phyloP scores from a whole-genome alignment of 2,797 vertebrate genomes.

The Coregonus suidteri region DNA sequence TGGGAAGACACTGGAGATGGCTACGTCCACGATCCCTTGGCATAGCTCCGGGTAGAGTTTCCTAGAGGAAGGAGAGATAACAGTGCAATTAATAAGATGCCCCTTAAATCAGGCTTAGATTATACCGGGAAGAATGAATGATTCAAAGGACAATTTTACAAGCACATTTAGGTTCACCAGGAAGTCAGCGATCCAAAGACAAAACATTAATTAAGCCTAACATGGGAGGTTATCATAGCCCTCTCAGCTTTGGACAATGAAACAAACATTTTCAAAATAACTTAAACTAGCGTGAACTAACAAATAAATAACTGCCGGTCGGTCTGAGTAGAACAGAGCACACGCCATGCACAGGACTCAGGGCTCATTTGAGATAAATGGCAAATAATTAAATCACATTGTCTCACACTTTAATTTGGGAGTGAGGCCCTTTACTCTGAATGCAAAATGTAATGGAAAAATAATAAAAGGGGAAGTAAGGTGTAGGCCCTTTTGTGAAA shows the following conservation, averaged over 20 bases:
- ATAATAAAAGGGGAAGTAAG: neutral
- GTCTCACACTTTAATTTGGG: neutral
- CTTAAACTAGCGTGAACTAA: conserved; percentile 10
- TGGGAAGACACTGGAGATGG: conserved; percentile 91
- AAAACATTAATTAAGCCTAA: neutral
- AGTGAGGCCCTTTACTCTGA: neutral
- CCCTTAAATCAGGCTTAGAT: neutral
- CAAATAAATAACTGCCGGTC: neutral
- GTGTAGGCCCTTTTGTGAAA: neutral
- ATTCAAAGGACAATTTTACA: neutral
- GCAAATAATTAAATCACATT: neutral
- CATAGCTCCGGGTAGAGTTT: conserved; percentile 96
- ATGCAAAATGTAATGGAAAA: neutral
- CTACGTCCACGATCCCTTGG: conserved; percentile 96
- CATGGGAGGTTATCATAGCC: no score
- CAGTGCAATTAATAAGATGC: neutral
- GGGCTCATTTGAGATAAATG: neutral
- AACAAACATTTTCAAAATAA: conserved; percentile 16
- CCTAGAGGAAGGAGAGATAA: conserved; percentile 65
- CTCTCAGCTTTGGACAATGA: neutral
- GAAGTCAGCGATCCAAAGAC: neutral
- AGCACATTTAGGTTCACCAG: neutral
- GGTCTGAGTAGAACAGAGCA: neutral
- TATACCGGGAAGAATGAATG: neutral
- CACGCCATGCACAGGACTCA: neutral